Percentiles rank a stretch among this genome's conserved stretches.
phyloP scores from a whole-genome alignment of 1,140 invertebrate species.

The Xylocopa sonorina region DNA sequence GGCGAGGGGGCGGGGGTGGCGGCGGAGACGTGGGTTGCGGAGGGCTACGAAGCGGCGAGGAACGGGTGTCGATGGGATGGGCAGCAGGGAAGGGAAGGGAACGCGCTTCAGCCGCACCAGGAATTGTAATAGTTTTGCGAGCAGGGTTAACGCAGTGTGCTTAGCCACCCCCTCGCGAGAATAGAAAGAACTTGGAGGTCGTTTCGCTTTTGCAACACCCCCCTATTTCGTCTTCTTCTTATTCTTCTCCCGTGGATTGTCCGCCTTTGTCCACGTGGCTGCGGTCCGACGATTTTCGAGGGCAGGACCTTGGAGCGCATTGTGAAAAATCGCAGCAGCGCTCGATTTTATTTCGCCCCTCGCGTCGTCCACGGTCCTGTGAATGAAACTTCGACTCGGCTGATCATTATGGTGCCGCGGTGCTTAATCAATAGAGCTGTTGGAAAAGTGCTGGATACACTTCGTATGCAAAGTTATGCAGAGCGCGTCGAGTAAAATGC shows the following conservation, averaged over 20 bases:
- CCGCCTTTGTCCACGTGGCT: background rate
- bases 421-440: no score
- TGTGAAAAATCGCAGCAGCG: no score
- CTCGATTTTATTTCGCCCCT: background rate
- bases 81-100: slow-evolving; percentile 68
- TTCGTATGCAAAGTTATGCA: no score
- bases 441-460: no score
- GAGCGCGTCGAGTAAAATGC: no score
- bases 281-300: background rate
- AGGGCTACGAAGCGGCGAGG: slow-evolving; percentile 66
- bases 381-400: no score
- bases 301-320: background rate
- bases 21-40: slow-evolving; percentile 59
- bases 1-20: no score
- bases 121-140: slow-evolving; percentile 70
- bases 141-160: slow-evolving; percentile 55
- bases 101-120: slow-evolving; percentile 64
- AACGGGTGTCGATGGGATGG: slow-evolving; percentile 63
- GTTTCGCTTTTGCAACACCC: background rate
- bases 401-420: no score
- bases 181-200: slow-evolving; percentile 52
- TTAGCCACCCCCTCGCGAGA: slow-evolving; percentile 28
- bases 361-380: no score
- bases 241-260: background rate
- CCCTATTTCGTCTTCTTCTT: no score